Percentiles rank a stretch among this genome's conserved stretches.
These are phyloP conservation scores for Rhizoglyphus robini DNA, from an alignment of 1,140 invertebrate species.

Conservation along the genomic window DNA sequence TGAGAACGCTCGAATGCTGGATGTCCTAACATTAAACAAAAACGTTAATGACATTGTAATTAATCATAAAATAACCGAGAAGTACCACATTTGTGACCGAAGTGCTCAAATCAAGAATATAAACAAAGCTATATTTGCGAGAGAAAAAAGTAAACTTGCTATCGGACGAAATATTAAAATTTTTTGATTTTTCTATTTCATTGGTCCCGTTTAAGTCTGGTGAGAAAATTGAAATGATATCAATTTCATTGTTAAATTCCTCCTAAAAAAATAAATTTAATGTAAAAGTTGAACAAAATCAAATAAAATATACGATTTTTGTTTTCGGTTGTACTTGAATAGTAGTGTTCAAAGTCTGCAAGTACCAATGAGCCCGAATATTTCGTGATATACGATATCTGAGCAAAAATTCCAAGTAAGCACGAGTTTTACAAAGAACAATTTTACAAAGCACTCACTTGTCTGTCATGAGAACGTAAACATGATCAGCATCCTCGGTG, in stretches of 20 bases:
- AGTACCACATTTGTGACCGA: constrained; percentile 55
- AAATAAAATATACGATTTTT: constrained; percentile 7
- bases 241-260: constrained; percentile 38
- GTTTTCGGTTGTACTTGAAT: constrained; percentile 30
- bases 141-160: constrained; percentile 41
- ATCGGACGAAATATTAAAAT: constrained; percentile 42
- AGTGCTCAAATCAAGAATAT: constrained; percentile 65
- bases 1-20: constrained; percentile 2
- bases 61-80: constrained; percentile 46
- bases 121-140: constrained; percentile 51
- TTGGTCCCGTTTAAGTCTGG: constrained; percentile 35
- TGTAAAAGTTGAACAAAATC: not conserved
- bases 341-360: constrained; percentile 51
- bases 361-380: constrained; percentile 56
- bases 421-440: not conserved
- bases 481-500: constrained; percentile 15
- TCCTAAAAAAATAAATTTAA: constrained; percentile 25
- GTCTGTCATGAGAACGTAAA: constrained; percentile 20
- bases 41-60: not conserved
- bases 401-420: constrained; percentile 43
- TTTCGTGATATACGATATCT: constrained; percentile 59
- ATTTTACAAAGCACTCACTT: not conserved
- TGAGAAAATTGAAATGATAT: constrained; percentile 50
- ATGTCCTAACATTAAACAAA: constrained; percentile 10
- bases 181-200: constrained; percentile 41